Evolutionary conservation across 2,888 invertebrate genomes (phyloP), one percentile per base, ranked within the genome.

Genomic region (Macrophya annulata): DNA sequence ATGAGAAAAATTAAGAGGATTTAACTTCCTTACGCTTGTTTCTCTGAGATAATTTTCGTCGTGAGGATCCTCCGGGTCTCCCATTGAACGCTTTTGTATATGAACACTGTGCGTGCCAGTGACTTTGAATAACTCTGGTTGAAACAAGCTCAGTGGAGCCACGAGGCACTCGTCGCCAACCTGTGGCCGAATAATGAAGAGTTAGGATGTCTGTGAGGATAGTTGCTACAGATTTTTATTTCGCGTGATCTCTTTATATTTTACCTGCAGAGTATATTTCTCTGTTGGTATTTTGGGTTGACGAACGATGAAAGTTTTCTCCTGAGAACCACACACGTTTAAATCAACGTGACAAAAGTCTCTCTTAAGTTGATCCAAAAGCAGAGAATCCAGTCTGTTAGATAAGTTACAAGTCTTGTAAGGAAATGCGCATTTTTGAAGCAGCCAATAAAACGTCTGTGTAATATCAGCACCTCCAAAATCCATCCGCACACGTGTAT

Each of bases 381-480:
- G 94, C 89, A 96, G 94, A 0, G 97, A 97, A 93, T 98, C 98
- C 89, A 96, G 94, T 87, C 96, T 96, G 87, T 96, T 95, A 84
- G 94, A 95, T 89, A 97, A 96, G 90, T 96, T 96, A 94, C 98
- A 98, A 85, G 96, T 95, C 91, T 97, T 97, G 89, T 98, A 98
- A 0, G 98, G 98, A 92, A 99, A 98, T 4, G 98, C 97, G 90
- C 97, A 97, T 92, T 98, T 98, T 88, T 97, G 97, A 40, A 99
- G 94, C 88, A 99, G 94, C 97, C 98, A 98, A 84, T 97, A 96
- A 89, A 99, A 96, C 9, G 97, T 96, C 92, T 98, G 97, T 0
- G 98, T 98, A 0, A 99, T 97, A 94, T 99, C 99, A 15, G 97
- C 97, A 4, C 98, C 98, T 4, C 99, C 99, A 91, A 98, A 98